Evolutionary conservation across 2,888 invertebrate species (phyloP).

Genomic region (Xestia xanthographa): DNA sequence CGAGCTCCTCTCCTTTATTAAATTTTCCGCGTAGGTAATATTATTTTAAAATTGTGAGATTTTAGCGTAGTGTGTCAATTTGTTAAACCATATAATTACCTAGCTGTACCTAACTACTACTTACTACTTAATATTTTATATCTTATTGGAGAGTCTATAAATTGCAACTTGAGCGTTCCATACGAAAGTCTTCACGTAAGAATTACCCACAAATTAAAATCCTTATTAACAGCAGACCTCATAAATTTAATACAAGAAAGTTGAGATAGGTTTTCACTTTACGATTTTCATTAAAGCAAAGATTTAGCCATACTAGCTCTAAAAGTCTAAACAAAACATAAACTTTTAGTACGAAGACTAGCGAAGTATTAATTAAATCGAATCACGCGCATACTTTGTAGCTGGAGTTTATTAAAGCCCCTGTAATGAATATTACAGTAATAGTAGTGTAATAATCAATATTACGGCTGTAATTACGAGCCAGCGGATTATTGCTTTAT

Average conservation of each 20-base stretch:
- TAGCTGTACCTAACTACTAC: neutral
- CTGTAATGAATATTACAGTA: constrained; percentile 65
- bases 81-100: neutral
- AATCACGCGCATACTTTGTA: constrained; percentile 73
- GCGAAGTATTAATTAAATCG: constrained; percentile 65
- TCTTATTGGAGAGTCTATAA: neutral
- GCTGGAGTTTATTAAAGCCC: constrained; percentile 67
- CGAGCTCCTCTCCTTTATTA: no score
- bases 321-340: constrained; percentile 53
- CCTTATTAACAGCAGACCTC: neutral
- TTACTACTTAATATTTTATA: neutral
- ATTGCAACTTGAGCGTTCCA: neutral
- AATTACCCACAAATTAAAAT: constrained; percentile 4
- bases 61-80: neutral
- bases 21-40: no score
- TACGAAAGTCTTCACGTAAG: neutral
- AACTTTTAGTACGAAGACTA: constrained; percentile 39
- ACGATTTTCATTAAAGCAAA: constrained; percentile 48
- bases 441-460: constrained; percentile 72
- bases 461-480: constrained; percentile 73
- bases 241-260: constrained; percentile 9
- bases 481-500: constrained; percentile 77
- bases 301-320: constrained; percentile 33
- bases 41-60: neutral
- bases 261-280: constrained; percentile 35